These are phyloP conservation scores for Tupaia chinensis DNA, from an alignment of 2,113 vertebrate species.

Conservation along the genomic window DNA sequence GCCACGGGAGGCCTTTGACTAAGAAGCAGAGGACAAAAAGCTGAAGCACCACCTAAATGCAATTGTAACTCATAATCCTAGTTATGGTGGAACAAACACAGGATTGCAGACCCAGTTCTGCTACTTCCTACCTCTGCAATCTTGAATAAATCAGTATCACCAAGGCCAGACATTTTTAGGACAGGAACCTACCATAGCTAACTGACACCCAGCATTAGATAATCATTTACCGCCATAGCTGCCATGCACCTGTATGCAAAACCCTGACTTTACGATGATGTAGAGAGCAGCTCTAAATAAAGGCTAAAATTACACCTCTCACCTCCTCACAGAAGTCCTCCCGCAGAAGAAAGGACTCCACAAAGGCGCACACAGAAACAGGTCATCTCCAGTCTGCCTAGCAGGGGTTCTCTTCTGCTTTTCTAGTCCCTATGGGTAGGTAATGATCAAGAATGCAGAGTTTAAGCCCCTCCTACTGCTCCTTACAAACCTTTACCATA, in stretches of 20 bases:
- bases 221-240: conserved; percentile 38
- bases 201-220: not conserved
- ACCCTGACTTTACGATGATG: not conserved
- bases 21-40: not conserved
- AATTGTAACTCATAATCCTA: conserved; percentile 28
- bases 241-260: conserved; percentile 58
- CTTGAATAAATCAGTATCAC: not conserved
- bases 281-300: not conserved
- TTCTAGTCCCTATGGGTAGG: not conserved
- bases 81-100: not conserved
- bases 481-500: not conserved
- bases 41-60: not conserved
- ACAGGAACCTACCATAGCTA: not conserved
- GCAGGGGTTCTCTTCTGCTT: not conserved
- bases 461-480: not conserved
- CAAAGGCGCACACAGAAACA: not conserved
- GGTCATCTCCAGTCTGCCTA: not conserved
- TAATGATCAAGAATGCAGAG: not conserved
- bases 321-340: not conserved
- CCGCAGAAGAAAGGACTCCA: not conserved
- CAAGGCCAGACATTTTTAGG: not conserved
- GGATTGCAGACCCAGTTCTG: not conserved
- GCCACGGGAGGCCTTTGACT: not conserved
- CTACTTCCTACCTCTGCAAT: not conserved
- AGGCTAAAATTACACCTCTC: not conserved